These are phyloP conservation scores for Acropternis orthonyx DNA, from an alignment of 2,797 vertebrate genomes.

Conservation along the genomic window DNA sequence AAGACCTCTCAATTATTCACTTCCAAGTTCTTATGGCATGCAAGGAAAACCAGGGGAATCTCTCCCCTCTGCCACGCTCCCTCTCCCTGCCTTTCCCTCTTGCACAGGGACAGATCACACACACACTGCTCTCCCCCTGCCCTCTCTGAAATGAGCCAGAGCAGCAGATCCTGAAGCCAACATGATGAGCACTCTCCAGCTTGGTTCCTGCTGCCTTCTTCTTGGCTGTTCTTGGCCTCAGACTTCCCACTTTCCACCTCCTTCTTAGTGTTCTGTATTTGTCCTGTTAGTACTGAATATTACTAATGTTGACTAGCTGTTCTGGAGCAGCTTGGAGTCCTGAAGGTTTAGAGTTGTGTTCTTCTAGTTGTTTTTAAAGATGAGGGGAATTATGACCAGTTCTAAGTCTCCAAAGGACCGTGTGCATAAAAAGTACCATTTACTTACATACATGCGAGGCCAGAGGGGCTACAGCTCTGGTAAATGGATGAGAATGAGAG, in stretches of 20 bases:
- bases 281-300: not conserved
- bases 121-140: not conserved
- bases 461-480: not conserved
- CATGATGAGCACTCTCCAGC: fast-evolving
- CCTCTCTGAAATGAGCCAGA: not conserved
- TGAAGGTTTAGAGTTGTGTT: not conserved
- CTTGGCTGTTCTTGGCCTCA: not conserved
- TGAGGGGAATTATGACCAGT: not conserved
- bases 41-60: not conserved
- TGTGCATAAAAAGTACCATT: not conserved
- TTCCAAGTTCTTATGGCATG: not conserved
- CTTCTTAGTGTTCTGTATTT: not conserved
- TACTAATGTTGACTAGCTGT: not conserved
- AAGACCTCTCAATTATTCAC: not conserved
- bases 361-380: not conserved
- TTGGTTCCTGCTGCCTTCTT: not conserved
- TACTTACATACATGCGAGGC: not conserved
- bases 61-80: not conserved
- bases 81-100: not conserved
- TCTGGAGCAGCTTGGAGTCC: not conserved
- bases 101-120: fast-evolving
- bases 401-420: not conserved
- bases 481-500: not conserved
- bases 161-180: not conserved
- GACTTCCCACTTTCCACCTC: not conserved